Evolutionary conservation across 2,888 invertebrate genomes (phyloP).

Genomic region (Lagria hirta): DNA sequence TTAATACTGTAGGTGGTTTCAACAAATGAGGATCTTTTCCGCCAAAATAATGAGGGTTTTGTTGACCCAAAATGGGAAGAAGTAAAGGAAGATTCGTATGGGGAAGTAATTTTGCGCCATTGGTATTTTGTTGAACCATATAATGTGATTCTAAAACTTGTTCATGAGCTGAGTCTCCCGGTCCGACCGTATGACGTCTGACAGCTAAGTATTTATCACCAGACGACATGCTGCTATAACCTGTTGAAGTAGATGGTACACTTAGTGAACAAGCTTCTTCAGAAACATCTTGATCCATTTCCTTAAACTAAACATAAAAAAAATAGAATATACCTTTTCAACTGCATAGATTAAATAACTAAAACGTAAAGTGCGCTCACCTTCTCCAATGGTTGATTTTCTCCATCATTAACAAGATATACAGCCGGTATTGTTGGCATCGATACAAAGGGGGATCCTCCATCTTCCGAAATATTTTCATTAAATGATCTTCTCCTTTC

Average conservation of each 20-base stretch:
- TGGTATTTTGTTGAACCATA: conserved; percentile 50
- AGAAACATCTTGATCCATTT: conserved; percentile 55
- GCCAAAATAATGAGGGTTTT: conserved; percentile 81
- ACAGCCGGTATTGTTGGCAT: conserved; percentile 60
- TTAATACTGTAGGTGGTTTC: conserved; percentile 90
- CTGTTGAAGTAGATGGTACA: conserved; percentile 42
- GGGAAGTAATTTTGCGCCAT: conserved; percentile 60
- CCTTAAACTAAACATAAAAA: conserved; percentile 58
- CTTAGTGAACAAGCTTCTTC: conserved; percentile 48
- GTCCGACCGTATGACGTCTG: conserved; percentile 90
- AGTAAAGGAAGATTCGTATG: conserved; percentile 83
- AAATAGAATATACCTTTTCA: not conserved
- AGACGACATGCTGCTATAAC: conserved; percentile 44
- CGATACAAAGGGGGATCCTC: conserved; percentile 56
- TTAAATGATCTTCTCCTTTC: conserved; percentile 44
- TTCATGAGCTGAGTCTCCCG: conserved; percentile 85
- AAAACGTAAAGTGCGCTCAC: conserved; percentile 49
- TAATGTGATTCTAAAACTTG: conserved; percentile 66
- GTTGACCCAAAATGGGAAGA: conserved; percentile 79
- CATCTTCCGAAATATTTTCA: conserved; percentile 45
- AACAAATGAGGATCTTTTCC: conserved; percentile 91
- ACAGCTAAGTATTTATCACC: conserved; percentile 62
- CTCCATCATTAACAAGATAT: conserved; percentile 55
- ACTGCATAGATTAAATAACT: conserved; percentile 13
- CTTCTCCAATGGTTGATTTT: conserved; percentile 64